Evolutionary conservation across 2,113 vertebrate species (phyloP).

Genomic region (Stigmatopora argus): DNA sequence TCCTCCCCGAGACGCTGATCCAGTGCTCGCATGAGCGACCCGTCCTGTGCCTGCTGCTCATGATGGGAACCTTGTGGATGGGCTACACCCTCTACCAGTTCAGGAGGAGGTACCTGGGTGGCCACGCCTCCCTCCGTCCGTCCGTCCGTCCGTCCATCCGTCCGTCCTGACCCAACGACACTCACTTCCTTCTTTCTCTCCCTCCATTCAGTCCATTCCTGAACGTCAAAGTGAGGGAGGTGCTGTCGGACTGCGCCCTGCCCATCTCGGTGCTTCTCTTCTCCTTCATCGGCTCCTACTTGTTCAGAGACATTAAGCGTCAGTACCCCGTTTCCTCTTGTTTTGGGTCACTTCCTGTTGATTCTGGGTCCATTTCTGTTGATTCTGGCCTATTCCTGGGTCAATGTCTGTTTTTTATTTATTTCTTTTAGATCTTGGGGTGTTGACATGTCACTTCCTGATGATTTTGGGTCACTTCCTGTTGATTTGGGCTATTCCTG

Average conservation of each 20-base stretch:
- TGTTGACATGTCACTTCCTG: no score
- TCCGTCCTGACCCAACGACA: not conserved
- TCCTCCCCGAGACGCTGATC: constrained; percentile 56
- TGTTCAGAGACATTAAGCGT: constrained; percentile 92
- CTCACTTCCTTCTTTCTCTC: not conserved
- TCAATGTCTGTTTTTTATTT: no score
- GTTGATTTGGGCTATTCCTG: no score
- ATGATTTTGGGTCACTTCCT: no score
- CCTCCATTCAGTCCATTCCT: constrained; percentile 82
- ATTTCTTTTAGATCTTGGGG: no score
- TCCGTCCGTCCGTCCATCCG: no score
- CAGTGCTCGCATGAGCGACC: constrained; percentile 82
- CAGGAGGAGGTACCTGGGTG: constrained; percentile 80
- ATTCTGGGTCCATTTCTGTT: no score
- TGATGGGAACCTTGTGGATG: constrained; percentile 96
- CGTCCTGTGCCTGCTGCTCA: constrained; percentile 87
- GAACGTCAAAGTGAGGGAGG: constrained; percentile 86
- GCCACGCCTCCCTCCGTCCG: not conserved
- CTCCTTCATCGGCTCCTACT: constrained; percentile 87
- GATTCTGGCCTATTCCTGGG: no score
- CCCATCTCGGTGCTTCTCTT: constrained; percentile 92
- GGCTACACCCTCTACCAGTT: constrained; percentile 97
- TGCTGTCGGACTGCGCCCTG: constrained; percentile 94
- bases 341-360: not conserved
- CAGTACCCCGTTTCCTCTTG: constrained; percentile 59